Conservation (phyloP, 2,113 vertebrate genomes). For the Callionymus lyra region DNA sequence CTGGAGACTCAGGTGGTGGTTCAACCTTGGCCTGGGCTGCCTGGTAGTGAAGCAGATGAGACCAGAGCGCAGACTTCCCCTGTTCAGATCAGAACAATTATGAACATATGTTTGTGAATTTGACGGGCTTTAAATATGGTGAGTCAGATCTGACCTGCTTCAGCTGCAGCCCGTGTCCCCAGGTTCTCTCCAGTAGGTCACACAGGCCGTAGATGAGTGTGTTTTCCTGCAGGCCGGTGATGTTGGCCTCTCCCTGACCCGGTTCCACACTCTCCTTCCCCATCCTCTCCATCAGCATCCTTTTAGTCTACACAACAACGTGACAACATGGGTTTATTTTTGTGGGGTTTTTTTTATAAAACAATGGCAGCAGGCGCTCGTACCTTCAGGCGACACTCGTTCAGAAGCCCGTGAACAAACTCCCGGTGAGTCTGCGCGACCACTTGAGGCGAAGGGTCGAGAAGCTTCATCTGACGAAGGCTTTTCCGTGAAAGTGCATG, state of each 20-base stretch:
- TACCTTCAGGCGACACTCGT: constrained; percentile 97
- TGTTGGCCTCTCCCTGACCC: constrained; percentile 88
- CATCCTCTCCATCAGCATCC: constrained; percentile 97
- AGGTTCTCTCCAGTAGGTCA: constrained; percentile 92
- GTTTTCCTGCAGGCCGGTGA: constrained; percentile 91
- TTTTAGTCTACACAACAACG: constrained; percentile 76
- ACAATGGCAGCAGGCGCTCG: not conserved
- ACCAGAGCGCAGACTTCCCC: constrained; percentile 96
- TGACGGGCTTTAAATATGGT: not conserved
- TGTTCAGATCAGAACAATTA: constrained; percentile 36
- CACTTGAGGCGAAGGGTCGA: constrained; percentile 85
- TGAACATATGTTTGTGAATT: constrained; percentile 1
- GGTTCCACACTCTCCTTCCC: constrained; percentile 87
- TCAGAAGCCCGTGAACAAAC: constrained; percentile 89
- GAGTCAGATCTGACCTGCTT: constrained; percentile 75
- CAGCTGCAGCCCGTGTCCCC: constrained; percentile 91
- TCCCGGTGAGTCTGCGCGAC: constrained; percentile 89
- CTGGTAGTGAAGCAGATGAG: constrained; percentile 91
- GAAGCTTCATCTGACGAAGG: constrained; percentile 83
- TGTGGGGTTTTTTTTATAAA: too few relatives aligned
- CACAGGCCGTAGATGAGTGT: constrained; percentile 87
- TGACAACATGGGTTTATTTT: not conserved
- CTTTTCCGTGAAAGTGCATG: constrained; percentile 83
- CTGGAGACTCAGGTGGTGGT: constrained; percentile 71
- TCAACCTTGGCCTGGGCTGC: constrained; percentile 81